phyloP scores from a whole-genome alignment of 2,797 vertebrate species.

The Hypotaenidia okinawae region DNA sequence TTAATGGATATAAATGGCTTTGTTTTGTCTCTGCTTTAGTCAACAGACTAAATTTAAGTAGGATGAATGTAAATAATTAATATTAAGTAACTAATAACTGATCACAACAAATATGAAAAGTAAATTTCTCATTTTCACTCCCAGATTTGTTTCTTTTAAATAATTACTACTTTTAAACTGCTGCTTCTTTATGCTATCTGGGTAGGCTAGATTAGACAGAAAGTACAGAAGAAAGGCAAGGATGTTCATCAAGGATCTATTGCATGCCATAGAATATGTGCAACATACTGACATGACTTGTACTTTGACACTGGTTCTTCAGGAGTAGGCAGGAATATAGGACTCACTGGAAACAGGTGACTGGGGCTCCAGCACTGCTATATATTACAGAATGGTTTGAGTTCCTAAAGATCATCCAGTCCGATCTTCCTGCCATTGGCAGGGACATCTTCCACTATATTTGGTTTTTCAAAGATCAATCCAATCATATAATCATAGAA shows the following conservation, averaged over 20 bases:
- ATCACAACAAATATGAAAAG: background rate
- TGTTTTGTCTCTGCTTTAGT: background rate
- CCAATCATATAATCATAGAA: background rate
- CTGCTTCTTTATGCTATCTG: background rate
- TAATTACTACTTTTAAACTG: background rate
- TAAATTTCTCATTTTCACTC: background rate
- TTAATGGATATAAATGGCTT: background rate
- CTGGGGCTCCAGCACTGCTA: background rate
- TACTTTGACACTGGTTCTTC: background rate
- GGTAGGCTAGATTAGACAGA: background rate
- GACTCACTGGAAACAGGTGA: background rate
- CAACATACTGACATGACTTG: background rate
- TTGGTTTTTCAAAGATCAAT: background rate
- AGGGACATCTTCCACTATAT: background rate
- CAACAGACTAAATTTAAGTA: background rate
- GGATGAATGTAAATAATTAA: background rate
- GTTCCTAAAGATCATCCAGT: background rate
- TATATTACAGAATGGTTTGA: background rate
- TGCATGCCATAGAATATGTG: background rate
- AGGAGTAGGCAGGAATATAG: background rate
- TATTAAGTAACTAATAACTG: background rate
- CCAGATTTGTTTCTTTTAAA: background rate
- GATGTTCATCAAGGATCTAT: background rate
- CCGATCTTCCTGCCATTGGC: accelerated
- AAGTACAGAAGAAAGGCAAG: background rate